Evolutionary conservation across 1,140 invertebrate genomes (phyloP), one percentile per base, ranked within the genome.

Genomic region (Orius insidiosus): DNA sequence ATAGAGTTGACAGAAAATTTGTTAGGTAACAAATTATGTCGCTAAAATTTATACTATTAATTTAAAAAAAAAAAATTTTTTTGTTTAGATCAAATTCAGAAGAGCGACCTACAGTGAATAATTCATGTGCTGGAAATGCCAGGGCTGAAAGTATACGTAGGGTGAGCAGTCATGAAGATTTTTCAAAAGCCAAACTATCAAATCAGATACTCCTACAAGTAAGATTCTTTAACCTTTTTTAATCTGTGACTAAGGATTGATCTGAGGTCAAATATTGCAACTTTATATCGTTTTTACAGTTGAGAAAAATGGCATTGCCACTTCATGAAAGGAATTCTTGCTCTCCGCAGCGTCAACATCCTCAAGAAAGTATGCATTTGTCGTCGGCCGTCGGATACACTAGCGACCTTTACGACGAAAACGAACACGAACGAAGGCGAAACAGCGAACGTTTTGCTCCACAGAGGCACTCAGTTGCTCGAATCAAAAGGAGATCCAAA

Each of bases 151-250:
- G 64, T 31, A 76, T 76, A 19, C 61, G 74, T 31, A 60, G 73
- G 46, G 73, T 76, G 5, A 75, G 70, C 35, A 75, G 73, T 47
- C 72, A 74, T 59, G 74, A 76, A 54, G 72, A 76, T 59, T 74
- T 77, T 53, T 39, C 39, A 19, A 33, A 48, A 36, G 11, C 49
- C 42, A 46, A 10, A 42, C 13, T 40, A 37, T 9, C 46, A 49
- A 49, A 40, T 14, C 30, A 16, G 40, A 10, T 4, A 11, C 33
- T n/a, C 15, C 35, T 10, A 32, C 45, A 36, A 39, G 44, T 43
- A 32, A 5, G 16, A 15, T 15, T 36, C 9, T n/a, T n/a, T n/a
- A n/a, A n/a, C 35, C 3, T 3, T 36, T 15, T 4, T 36, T n/a
- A 36, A 36, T 36, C n/a, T n/a, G 9, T 15, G 35, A 36, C 35